Evolutionary conservation across 2,888 invertebrate species (phyloP), one percentile per base, ranked within the genome.

Genomic region (Petrophora chlorosata): DNA sequence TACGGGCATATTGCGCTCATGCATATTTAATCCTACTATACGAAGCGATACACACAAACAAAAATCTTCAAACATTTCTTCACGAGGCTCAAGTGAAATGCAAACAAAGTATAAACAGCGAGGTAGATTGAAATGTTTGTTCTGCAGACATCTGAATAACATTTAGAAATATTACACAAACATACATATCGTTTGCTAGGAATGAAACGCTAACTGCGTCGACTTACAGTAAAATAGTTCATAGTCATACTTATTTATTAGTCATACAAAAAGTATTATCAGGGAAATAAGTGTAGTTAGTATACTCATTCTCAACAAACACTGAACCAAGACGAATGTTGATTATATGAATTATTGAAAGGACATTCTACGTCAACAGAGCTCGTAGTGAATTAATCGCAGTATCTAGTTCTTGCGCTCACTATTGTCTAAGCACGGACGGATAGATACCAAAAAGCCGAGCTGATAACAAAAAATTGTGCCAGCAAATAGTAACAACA

Each of bases 91-190:
- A 42, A 52, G 34, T 59, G 54, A 79, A 76, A 80, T 76, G 76
- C 76, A 76, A 74, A 64, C 35, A 75, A 58, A 43, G 59, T 53
- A 67, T 60, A 70, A 64, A 76, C 64, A 72, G 72, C 75, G 82
- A 85, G 82, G 83, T 84, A 85, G 83, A 76, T 80, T 63, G 56
- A 76, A 74, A 65, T 67, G 58, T 79, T 81, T 77, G 71, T 74
- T 76, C 72, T 55, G 51, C 44, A 51, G 49, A 61, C 53, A 53
- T 45, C 39, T 59, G 48, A 59, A 57, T 48, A 43, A 63, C 39
- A 59, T 50, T 56, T 49, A 47, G 46, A 53, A 51, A 50, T 38
- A 48, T 32, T 33, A 40, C 39, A 48, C 22, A 36, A 34, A 36
- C 61, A 39, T 29, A 23, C 3, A 29, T 19, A 44, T 30, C 28